These are phyloP conservation scores for Thrips palmi DNA, from an alignment of 1,140 invertebrate genomes.

Conservation along the genomic window DNA sequence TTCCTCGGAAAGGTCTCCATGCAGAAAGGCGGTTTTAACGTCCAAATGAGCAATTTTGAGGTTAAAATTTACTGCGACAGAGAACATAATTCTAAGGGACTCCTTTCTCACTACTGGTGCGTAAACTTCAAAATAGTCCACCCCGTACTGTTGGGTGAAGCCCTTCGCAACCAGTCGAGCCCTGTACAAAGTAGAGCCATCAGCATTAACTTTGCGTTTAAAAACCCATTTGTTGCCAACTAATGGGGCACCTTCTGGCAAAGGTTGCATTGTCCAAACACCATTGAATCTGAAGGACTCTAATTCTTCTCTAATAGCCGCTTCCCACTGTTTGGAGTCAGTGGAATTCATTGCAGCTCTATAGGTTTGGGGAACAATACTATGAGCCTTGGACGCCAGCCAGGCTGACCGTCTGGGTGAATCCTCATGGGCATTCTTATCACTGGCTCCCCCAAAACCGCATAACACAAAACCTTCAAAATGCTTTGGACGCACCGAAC, in stretches of 20 bases:
- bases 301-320: conserved; percentile 22
- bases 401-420: too few relatives aligned
- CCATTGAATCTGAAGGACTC: conserved; percentile 20
- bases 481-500: too few relatives aligned
- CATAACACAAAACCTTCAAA: too few relatives aligned
- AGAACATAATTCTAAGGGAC: conserved; percentile 22
- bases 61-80: conserved; percentile 18
- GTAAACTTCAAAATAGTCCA: conserved; percentile 22
- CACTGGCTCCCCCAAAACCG: too few relatives aligned
- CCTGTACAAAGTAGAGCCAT: conserved; percentile 20
- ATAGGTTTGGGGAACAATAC: too few relatives aligned
- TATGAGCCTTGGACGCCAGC: too few relatives aligned
- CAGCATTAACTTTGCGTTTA: conserved; percentile 18
- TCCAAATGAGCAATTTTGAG: conserved; percentile 19
- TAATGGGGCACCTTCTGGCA: conserved; percentile 18
- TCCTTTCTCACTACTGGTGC: conserved; percentile 19
- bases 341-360: too few relatives aligned
- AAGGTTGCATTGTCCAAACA: conserved; percentile 21
- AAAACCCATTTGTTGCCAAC: conserved; percentile 22
- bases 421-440: too few relatives aligned
- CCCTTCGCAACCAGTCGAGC: conserved; percentile 26
- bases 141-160: conserved; percentile 20
- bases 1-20: conserved; percentile 22
- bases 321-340: conserved; percentile 19
- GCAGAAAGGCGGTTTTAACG: too few relatives aligned